Percentiles rank a stretch among this genome's conserved stretches.
Conservation (phyloP, 2,888 invertebrate species). For the Acrobeloides nanus region DNA sequence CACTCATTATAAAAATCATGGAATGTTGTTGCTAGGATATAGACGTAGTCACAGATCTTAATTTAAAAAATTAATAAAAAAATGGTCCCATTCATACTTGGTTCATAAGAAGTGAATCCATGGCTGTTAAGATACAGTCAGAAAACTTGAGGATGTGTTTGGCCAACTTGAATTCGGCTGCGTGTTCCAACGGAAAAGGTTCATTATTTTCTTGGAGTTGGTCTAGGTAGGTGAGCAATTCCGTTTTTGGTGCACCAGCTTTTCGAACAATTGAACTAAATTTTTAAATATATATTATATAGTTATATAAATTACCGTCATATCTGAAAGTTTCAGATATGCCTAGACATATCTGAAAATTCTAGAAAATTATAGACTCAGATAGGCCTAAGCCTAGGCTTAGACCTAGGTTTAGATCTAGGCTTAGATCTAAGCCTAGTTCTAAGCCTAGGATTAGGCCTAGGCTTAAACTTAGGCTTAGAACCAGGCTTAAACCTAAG, state of each 20-base stretch:
- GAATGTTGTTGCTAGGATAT: constrained; percentile 83
- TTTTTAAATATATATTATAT: constrained; percentile 3
- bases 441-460: no score
- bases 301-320: no score
- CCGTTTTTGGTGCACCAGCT: constrained; percentile 53
- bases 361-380: no score
- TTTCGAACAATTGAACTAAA: constrained; percentile 57
- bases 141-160: constrained; percentile 77
- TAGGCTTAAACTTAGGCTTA: no score
- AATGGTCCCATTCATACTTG: no score
- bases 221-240: constrained; percentile 63
- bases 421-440: no score
- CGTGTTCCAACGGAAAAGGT: constrained; percentile 67
- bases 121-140: constrained; percentile 74
- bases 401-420: no score
- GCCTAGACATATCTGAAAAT: no score
- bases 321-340: no score
- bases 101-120: constrained; percentile 58
- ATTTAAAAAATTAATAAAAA: no score
- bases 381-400: no score
- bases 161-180: constrained; percentile 86
- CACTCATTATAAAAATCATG: constrained; percentile 95
- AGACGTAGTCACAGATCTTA: constrained; percentile 91
- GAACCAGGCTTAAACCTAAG: no score
- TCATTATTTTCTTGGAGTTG: constrained; percentile 61